Percentiles rank a stretch among this genome's conserved stretches.
Conservation (phyloP, 1,140 invertebrate genomes). For the Drosophila sucinea region DNA sequence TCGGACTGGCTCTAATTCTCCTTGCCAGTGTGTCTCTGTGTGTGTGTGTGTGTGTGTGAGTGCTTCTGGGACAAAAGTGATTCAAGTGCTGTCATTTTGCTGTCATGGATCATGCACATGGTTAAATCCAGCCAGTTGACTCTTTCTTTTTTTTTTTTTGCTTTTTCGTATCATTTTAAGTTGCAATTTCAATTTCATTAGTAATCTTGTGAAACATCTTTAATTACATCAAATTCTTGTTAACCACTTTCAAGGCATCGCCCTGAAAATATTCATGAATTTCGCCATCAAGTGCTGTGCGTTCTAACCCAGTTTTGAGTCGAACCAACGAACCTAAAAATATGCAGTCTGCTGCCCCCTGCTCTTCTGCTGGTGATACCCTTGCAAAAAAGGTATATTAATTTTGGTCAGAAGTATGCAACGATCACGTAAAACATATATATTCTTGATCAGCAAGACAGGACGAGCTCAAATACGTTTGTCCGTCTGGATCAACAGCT, state of each 20-base stretch:
- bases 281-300: slow-evolving; percentile 61
- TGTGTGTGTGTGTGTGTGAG: not conserved
- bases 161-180: slow-evolving; percentile 42
- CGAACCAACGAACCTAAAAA: slow-evolving; percentile 47
- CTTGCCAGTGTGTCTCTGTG: slow-evolving; percentile 18
- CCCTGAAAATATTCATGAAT: slow-evolving; percentile 62
- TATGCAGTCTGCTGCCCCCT: slow-evolving; percentile 43
- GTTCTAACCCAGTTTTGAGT: slow-evolving; percentile 62
- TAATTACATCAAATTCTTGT: slow-evolving; percentile 66
- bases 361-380: not conserved
- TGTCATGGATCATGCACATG: slow-evolving; percentile 80
- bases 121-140: slow-evolving; percentile 65
- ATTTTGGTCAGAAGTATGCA: too few relatives aligned
- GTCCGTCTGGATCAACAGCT: too few relatives aligned
- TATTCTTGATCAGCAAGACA: too few relatives aligned
- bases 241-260: slow-evolving; percentile 13
- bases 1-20: slow-evolving; percentile 21
- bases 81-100: slow-evolving; percentile 57
- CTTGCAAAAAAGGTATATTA: too few relatives aligned
- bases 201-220: slow-evolving; percentile 36
- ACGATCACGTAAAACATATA: too few relatives aligned
- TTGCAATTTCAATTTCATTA: slow-evolving; percentile 48
- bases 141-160: slow-evolving; percentile 25
- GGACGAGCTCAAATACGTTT: too few relatives aligned
- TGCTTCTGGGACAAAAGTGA: slow-evolving; percentile 21